phyloP scores from a whole-genome alignment of 2,797 vertebrate genomes.

The Myotis vivesi region DNA sequence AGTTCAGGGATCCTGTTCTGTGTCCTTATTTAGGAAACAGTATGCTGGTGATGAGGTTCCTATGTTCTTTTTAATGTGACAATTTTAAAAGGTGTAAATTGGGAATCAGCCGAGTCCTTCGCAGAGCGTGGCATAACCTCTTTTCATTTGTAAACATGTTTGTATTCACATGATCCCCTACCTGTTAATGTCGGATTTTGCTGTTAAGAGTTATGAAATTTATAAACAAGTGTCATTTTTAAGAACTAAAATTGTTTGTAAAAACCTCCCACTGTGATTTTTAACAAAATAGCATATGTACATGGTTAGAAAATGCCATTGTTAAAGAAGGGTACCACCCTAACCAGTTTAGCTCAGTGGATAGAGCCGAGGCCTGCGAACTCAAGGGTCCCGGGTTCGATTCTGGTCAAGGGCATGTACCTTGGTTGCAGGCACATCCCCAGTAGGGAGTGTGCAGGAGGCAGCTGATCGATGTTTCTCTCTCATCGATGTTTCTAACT shows the following conservation, averaged over 20 bases:
- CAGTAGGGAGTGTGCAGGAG: too few species aligned
- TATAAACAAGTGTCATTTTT: constrained; percentile 18
- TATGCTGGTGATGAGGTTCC: fast-evolving
- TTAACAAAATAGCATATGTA: neutral
- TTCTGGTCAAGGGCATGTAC: too few species aligned
- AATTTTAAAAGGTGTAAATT: fast-evolving
- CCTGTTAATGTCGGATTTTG: constrained; percentile 31
- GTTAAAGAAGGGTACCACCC: neutral
- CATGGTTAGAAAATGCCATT: neutral
- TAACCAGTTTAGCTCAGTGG: too few species aligned
- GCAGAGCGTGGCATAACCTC: constrained; percentile 31
- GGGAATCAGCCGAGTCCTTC: neutral
- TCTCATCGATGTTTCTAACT: too few species aligned
- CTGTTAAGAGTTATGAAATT: constrained; percentile 34
- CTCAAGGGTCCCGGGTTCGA: too few species aligned
- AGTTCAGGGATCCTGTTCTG: neutral
- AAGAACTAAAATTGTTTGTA: constrained; percentile 25
- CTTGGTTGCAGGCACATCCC: too few species aligned
- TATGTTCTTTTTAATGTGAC: neutral
- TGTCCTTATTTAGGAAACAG: neutral
- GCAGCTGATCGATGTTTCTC: too few species aligned
- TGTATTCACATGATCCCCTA: constrained; percentile 36
- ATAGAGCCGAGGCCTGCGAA: too few species aligned
- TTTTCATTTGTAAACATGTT: neutral
- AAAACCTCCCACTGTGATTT: neutral